A percentile compares a stretch with the other conserved stretches of the same genome.
Conservation (phyloP, 2,113 vertebrate species). For the Elaphurus davidianus region DNA sequence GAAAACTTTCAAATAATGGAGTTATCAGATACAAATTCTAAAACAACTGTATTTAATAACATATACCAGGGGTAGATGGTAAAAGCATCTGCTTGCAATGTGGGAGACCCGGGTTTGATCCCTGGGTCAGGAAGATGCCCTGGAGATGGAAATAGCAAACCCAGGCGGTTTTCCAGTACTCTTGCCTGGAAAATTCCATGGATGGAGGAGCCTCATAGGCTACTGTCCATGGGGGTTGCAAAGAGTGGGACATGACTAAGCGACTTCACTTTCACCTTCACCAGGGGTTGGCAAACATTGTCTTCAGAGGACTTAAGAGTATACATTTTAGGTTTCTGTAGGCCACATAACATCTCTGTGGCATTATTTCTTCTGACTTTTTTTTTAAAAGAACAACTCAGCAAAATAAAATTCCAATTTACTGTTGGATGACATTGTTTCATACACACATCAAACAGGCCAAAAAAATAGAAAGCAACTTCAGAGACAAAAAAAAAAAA, state of each 20-base stretch:
- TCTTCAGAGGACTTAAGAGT: neutral
- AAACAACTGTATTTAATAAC: neutral
- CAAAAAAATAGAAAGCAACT: neutral
- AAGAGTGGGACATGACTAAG: neutral
- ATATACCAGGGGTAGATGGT: neutral
- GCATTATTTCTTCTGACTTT: neutral
- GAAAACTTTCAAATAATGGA: neutral
- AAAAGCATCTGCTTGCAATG: neutral
- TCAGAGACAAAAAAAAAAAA: neutral
- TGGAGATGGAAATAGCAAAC: neutral
- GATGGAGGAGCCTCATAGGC: neutral
- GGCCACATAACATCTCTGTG: neutral
- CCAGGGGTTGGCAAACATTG: neutral
- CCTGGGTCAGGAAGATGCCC: neutral
- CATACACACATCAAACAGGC: neutral
- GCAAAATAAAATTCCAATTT: neutral
- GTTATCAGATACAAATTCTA: neutral
- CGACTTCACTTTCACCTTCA: neutral
- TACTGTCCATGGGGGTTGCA: neutral
- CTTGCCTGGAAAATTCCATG: neutral
- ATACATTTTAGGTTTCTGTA: neutral
- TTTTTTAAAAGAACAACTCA: neutral
- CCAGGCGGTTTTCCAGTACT: neutral
- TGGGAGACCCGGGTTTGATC: neutral
- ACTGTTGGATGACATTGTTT: neutral